Conservation (phyloP, 2,888 invertebrate genomes). For the Blastobasis adustella region DNA sequence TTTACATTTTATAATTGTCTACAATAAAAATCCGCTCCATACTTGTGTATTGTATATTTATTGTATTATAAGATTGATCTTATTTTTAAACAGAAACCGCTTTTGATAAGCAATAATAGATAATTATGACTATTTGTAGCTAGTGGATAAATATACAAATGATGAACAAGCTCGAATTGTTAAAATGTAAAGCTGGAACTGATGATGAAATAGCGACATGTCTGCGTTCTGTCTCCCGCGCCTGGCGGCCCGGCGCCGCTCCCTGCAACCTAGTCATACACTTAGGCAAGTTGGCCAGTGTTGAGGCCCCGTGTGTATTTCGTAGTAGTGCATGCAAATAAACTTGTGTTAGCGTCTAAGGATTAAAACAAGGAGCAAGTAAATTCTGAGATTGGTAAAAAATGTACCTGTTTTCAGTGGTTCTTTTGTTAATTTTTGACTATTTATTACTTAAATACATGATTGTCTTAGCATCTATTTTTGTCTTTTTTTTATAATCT, state of each 20-base stretch:
- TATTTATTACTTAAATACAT: conserved; percentile 71
- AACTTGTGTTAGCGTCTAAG: conserved; percentile 72
- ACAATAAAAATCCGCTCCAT: conserved; percentile 39
- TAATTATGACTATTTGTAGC: conserved; percentile 32
- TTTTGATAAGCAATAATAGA: conserved; percentile 47
- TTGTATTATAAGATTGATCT: conserved; percentile 43
- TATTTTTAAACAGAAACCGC: conserved; percentile 34
- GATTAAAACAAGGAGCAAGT: conserved; percentile 58
- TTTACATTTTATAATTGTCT: conserved; percentile 36
- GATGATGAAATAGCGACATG: conserved; percentile 10
- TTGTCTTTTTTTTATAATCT: conserved; percentile 33
- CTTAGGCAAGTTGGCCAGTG: conserved; percentile 54
- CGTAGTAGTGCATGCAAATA: conserved; percentile 66
- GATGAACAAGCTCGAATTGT: conserved; percentile 31
- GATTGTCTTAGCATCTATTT: conserved; percentile 70
- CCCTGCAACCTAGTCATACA: conserved; percentile 71
- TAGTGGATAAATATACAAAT: conserved; percentile 38
- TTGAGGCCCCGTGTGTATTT: conserved; percentile 49
- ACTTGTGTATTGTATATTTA: conserved; percentile 38
- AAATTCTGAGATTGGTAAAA: conserved; percentile 70
- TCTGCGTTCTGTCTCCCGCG: conserved; percentile 27
- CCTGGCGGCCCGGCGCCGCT: conserved; percentile 18
- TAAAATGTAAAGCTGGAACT: conserved; percentile 19
- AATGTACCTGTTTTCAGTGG: conserved; percentile 73
- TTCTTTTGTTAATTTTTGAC: conserved; percentile 74